Conservation (phyloP, 2,113 vertebrate genomes). For the Anoplopoma fimbria region DNA sequence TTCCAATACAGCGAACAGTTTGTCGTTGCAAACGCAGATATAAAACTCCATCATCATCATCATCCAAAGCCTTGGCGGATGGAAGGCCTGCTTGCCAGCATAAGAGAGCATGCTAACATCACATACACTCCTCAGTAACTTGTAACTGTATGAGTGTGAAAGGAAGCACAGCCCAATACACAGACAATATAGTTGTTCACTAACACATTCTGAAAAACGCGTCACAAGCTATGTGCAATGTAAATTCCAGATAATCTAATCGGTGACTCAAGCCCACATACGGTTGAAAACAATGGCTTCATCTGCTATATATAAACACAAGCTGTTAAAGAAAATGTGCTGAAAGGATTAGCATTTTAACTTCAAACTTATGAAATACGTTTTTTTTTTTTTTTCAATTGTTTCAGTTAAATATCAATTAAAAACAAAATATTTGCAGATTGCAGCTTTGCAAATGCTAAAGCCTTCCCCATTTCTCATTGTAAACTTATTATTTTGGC, state of each 20-base stretch:
- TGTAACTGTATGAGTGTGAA: background rate
- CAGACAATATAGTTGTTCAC: background rate
- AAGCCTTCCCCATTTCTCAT: background rate
- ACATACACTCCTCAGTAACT: background rate
- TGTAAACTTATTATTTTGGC: background rate
- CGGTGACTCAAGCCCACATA: background rate
- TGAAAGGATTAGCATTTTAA: background rate
- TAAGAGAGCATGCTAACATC: background rate
- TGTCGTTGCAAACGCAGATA: constrained; percentile 13
- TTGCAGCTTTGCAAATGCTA: background rate
- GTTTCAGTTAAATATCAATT: background rate
- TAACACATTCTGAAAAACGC: background rate
- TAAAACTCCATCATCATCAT: constrained; percentile 9
- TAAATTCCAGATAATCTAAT: constrained; percentile 1
- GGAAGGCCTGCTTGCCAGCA: constrained; percentile 1
- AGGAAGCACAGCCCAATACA: background rate
- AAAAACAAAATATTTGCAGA: background rate
- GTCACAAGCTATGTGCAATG: background rate
- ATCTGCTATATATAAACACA: constrained; percentile 22
- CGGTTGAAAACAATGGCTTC: background rate
- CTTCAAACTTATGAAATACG: background rate
- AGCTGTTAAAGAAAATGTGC: constrained; percentile 9
- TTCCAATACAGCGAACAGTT: constrained; percentile 13
- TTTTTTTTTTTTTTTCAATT: background rate
- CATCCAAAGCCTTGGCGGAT: constrained; percentile 8